Conservation (phyloP, 92 coral and sea anemone species). For the Actinernus sp. region DNA sequence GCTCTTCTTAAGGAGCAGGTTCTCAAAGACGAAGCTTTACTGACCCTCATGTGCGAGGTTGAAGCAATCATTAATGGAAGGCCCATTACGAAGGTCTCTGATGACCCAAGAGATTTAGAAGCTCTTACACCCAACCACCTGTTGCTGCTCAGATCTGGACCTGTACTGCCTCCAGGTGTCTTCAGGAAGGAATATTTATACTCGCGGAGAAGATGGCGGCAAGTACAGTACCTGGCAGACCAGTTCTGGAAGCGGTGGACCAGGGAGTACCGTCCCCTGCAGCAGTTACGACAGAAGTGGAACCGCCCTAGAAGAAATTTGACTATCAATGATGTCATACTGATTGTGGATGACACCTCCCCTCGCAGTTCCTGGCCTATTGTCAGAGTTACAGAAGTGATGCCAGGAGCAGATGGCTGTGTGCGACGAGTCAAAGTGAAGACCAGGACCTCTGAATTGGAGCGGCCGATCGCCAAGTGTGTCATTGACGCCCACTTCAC, state of each 20-base stretch:
- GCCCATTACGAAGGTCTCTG: conserved; percentile 30
- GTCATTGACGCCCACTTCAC: too few relatives aligned
- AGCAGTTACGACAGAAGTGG: conserved; percentile 37
- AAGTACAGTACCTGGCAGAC: too few relatives aligned
- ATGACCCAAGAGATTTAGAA: conserved; percentile 22
- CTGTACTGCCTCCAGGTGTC: conserved; percentile 12
- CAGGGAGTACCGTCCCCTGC: conserved; percentile 26
- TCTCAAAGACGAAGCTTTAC: conserved; percentile 32
- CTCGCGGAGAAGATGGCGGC: conserved; percentile 7
- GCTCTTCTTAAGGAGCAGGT: conserved; percentile 29
- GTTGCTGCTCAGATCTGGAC: conserved; percentile 13
- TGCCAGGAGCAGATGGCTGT: conserved; percentile 6
- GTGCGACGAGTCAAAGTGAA: conserved; percentile 32
- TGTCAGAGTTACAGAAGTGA: conserved; percentile 18
- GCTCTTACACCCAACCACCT: too few relatives aligned
- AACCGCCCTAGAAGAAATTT: conserved; percentile 14
- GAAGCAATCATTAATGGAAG: conserved; percentile 29
- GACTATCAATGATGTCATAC: conserved; percentile 15
- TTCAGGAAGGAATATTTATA: conserved; percentile 1
- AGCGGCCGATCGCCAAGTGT: too few relatives aligned
- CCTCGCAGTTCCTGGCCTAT: conserved; percentile 28
- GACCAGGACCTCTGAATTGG: too few relatives aligned
- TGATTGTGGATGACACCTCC: conserved; percentile 16
- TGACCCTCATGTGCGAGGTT: conserved; percentile 38
- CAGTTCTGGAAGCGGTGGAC: conserved; percentile 51